Conservation (phyloP, 2,113 vertebrate genomes). For the Apodemus sylvaticus region DNA sequence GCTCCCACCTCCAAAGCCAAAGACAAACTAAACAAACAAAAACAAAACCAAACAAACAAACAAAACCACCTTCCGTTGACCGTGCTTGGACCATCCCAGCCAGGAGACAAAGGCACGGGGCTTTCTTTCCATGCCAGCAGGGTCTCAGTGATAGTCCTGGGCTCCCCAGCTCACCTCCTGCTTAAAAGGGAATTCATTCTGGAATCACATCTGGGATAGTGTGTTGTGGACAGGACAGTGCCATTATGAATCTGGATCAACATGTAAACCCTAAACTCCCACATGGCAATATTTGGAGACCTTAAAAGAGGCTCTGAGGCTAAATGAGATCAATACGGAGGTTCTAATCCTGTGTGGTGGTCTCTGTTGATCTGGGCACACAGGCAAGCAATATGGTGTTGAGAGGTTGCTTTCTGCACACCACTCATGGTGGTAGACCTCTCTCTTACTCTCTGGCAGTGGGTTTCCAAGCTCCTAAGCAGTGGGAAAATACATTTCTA, state of each 20-base stretch:
- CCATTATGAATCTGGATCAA: neutral
- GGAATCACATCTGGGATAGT: neutral
- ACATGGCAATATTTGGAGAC: neutral
- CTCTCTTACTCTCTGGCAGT: too few species aligned
- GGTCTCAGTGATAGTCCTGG: neutral
- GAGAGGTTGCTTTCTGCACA: neutral
- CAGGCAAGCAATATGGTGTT: too few species aligned
- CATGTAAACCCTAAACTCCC: neutral
- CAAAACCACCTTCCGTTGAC: neutral
- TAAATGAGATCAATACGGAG: neutral
- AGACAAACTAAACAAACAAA: neutral
- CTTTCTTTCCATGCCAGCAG: too few species aligned
- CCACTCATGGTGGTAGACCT: neutral
- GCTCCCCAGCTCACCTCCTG: neutral
- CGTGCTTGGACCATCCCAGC: accelerated
- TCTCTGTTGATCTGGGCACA: too few species aligned
- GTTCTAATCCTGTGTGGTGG: neutral
- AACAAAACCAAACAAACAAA: too few species aligned
- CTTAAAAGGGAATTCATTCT: neutral
- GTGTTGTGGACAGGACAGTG: neutral
- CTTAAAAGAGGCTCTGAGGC: neutral
- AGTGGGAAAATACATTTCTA: neutral
- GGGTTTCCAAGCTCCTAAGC: neutral
- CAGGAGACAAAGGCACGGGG: neutral
- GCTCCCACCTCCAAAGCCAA: neutral